phyloP scores from a whole-genome alignment of 2,888 invertebrate genomes.

The Smittia sp. region DNA sequence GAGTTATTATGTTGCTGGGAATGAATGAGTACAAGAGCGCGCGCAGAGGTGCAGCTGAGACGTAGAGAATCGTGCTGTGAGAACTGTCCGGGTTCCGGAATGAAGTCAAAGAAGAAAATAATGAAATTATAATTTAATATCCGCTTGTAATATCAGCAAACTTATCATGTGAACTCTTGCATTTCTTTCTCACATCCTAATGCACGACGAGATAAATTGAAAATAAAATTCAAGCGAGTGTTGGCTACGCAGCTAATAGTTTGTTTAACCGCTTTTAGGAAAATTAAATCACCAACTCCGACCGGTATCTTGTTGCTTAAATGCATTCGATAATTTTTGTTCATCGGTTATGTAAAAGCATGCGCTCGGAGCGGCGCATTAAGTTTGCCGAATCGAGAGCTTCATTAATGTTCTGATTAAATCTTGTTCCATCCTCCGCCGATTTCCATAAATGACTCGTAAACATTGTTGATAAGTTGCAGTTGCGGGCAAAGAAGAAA shows the following conservation, averaged over 20 bases:
- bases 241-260: background rate
- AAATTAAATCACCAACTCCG: too few species aligned
- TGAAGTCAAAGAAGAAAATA: background rate
- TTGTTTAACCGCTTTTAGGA: background rate
- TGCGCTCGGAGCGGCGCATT: background rate
- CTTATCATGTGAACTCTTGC: constrained; percentile 8
- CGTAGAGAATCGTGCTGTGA: constrained; percentile 24
- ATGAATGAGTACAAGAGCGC: background rate
- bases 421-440: too few species aligned
- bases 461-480: too few species aligned
- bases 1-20: background rate
- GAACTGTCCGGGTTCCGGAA: background rate
- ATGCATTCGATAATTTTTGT: background rate
- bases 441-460: too few species aligned
- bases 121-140: constrained; percentile 31
- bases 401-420: too few species aligned
- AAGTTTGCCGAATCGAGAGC: too few species aligned
- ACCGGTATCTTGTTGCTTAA: background rate
- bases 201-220: background rate
- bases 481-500: too few species aligned
- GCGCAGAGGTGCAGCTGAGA: background rate
- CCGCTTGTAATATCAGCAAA: constrained; percentile 8
- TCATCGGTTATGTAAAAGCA: background rate
- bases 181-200: background rate
- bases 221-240: background rate